phyloP scores from a whole-genome alignment of 2,113 vertebrate species.

The Sander lucioperca region DNA sequence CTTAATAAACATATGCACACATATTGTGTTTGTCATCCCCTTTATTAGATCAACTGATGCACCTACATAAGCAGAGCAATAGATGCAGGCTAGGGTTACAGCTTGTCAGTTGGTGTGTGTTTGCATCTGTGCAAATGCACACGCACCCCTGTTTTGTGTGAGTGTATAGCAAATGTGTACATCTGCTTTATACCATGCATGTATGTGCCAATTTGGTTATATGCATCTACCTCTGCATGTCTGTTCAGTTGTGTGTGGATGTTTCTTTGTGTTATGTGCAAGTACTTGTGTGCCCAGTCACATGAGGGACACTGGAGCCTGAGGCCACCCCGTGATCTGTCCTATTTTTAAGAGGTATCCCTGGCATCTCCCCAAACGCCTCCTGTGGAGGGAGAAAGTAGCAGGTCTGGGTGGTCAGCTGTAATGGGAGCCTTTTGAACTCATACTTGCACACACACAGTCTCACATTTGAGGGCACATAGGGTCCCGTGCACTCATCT shows the following conservation, averaged over 20 bases:
- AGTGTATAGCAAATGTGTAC: neutral
- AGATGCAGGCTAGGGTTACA: neutral
- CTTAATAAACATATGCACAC: neutral
- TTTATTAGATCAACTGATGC: neutral
- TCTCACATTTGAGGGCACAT: conserved; percentile 31
- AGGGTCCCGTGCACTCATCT: neutral
- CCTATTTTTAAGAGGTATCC: conserved; percentile 83
- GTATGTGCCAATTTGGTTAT: neutral
- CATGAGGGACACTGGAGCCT: conserved; percentile 73
- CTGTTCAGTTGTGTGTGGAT: neutral
- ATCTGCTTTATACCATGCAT: neutral
- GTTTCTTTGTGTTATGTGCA: neutral
- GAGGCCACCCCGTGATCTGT: conserved; percentile 64
- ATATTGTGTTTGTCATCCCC: neutral
- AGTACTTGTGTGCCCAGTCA: conserved; percentile 50
- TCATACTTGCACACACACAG: conserved; percentile 6
- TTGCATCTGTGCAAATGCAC: neutral
- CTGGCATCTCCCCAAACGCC: conserved; percentile 61
- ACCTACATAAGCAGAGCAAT: neutral
- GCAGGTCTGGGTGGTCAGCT: conserved; percentile 62
- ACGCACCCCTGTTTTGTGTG: neutral
- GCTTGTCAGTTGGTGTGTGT: neutral
- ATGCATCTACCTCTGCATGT: neutral
- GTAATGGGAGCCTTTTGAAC: conserved; percentile 70
- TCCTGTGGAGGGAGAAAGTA: conserved; percentile 63